Conservation (phyloP, 2,888 invertebrate genomes). For the Acleris emargana region DNA sequence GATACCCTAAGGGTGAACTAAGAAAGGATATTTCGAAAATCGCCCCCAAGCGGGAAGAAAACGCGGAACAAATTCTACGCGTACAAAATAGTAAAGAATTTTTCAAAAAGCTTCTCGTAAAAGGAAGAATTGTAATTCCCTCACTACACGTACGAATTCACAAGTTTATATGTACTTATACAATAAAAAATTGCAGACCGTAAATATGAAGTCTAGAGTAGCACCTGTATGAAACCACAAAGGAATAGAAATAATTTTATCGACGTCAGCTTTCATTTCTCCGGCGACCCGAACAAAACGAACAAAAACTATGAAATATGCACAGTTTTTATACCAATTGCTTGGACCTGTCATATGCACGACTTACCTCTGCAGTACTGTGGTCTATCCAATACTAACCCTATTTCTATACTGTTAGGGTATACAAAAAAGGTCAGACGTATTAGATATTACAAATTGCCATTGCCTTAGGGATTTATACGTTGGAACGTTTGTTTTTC, state of each 20-base stretch:
- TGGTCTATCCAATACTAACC: constrained; percentile 1
- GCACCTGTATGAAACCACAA: constrained; percentile 8
- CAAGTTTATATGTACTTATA: too few relatives aligned
- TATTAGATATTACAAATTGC: constrained; percentile 27
- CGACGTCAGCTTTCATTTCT: constrained; percentile 18
- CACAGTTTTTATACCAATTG: constrained; percentile 32
- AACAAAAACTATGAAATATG: constrained; percentile 29
- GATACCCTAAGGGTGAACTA: too few relatives aligned
- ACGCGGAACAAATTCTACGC: too few relatives aligned
- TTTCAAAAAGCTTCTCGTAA: too few relatives aligned
- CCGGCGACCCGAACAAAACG: constrained; percentile 13
- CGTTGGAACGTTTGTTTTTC: constrained; percentile 17
- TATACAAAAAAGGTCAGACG: constrained; percentile 1
- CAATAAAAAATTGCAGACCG: too few relatives aligned
- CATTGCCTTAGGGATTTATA: constrained; percentile 26
- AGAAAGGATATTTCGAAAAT: too few relatives aligned
- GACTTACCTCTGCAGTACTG: background rate
- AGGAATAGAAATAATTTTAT: constrained; percentile 31
- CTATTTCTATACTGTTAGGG: background rate
- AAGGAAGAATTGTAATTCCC: too few relatives aligned
- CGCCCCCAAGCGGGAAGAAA: too few relatives aligned
- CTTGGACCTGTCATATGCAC: constrained; percentile 33
- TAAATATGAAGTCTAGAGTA: too few relatives aligned
- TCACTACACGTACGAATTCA: too few relatives aligned
- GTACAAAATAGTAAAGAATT: background rate